phyloP scores from a whole-genome alignment of 2,888 invertebrate species.

The Notocelia uddmanniana region DNA sequence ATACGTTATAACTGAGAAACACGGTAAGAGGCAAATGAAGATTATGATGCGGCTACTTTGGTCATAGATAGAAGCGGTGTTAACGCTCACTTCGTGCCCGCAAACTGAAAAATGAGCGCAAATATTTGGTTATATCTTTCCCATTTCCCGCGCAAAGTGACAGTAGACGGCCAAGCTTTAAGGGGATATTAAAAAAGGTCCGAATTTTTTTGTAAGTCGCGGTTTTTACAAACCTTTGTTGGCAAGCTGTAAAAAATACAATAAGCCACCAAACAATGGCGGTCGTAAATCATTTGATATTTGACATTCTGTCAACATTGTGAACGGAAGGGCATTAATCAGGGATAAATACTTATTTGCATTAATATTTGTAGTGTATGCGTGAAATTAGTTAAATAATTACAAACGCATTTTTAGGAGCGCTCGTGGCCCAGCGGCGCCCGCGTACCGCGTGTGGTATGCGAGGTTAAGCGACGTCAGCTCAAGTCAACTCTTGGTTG shows the following conservation, averaged over 20 bases:
- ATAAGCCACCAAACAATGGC: slow-evolving; percentile 42
- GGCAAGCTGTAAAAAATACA: slow-evolving; percentile 42
- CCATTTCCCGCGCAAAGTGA: slow-evolving; percentile 41
- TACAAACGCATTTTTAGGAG: not conserved
- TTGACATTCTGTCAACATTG: slow-evolving; percentile 45
- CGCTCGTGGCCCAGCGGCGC: no score
- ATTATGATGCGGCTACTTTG: no score
- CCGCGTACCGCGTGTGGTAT: no score
- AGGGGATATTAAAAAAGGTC: slow-evolving; percentile 44
- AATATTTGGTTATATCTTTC: slow-evolving; percentile 47
- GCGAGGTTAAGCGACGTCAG: no score
- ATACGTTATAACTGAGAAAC: no score
- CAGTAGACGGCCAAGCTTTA: slow-evolving; percentile 41
- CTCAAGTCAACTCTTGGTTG: no score
- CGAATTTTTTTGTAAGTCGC: slow-evolving; percentile 42
- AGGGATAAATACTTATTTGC: slow-evolving; percentile 35
- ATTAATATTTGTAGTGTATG: slow-evolving; percentile 13
- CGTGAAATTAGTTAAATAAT: no score
- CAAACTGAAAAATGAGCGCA: slow-evolving; percentile 63
- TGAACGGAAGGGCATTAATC: slow-evolving; percentile 42
- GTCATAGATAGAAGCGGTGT: not conserved
- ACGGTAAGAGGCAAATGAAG: no score
- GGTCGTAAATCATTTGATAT: slow-evolving; percentile 46
- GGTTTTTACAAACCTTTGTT: slow-evolving; percentile 46
- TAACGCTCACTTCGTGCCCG: slow-evolving; percentile 49